Evolutionary conservation across 2,797 vertebrate genomes (phyloP).

Genomic region (Galagoides demidoff): DNA sequence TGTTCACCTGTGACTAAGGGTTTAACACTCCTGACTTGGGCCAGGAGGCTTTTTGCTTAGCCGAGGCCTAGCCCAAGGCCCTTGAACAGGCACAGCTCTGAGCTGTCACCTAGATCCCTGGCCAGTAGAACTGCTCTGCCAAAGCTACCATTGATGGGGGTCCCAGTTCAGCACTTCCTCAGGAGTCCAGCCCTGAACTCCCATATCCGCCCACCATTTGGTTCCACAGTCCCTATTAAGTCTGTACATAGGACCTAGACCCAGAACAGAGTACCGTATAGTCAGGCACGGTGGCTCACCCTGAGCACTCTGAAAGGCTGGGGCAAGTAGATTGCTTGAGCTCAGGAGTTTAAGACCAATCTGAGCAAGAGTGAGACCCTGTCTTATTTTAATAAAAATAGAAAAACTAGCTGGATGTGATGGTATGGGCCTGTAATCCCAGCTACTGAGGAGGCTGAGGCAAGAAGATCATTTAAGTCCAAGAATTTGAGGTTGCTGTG

Average conservation of each 20-base stretch:
- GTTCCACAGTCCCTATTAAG: too few relatives aligned
- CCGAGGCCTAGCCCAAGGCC: neutral
- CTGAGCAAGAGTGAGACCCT: too few relatives aligned
- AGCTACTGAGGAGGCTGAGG: too few relatives aligned
- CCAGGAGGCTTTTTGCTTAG: neutral
- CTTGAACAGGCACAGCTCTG: neutral
- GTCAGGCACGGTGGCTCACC: too few relatives aligned
- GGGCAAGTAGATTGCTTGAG: too few relatives aligned
- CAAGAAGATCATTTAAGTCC: too few relatives aligned
- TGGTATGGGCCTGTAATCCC: too few relatives aligned
- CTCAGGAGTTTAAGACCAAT: too few relatives aligned
- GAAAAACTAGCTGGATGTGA: too few relatives aligned
- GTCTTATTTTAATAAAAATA: too few relatives aligned
- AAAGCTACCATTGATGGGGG: neutral
- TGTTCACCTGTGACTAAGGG: neutral
- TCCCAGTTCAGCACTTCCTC: rapidly evolving
- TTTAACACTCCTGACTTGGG: neutral
- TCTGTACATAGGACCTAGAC: neutral
- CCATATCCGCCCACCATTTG: rapidly evolving
- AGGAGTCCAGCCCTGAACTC: neutral
- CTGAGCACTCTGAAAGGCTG: too few relatives aligned
- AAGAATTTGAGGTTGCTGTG: too few relatives aligned
- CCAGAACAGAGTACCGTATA: neutral
- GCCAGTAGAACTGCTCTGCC: neutral
- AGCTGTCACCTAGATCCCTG: neutral